A percentile compares a stretch with the other conserved stretches of the same genome.
Conservation (phyloP, 2,113 vertebrate genomes). For the Albula glossodonta region DNA sequence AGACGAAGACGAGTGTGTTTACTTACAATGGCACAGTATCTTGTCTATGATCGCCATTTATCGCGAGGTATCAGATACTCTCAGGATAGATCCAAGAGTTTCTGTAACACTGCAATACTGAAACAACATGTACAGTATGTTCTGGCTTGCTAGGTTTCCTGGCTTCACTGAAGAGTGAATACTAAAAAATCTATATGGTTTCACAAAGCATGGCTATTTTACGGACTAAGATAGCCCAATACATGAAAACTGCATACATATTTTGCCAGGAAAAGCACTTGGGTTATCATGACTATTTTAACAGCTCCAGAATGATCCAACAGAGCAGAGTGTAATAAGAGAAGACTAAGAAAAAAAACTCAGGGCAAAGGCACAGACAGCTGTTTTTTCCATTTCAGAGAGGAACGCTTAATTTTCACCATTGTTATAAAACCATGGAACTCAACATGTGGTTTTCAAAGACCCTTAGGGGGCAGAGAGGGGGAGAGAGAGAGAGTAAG, state of each 20-base stretch:
- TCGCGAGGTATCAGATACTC: neutral
- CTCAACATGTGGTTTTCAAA: constrained; percentile 28
- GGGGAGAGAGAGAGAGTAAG: constrained; percentile 20
- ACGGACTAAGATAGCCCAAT: neutral
- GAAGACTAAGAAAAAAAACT: constrained; percentile 20
- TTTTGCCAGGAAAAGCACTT: neutral
- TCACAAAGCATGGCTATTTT: constrained; percentile 18
- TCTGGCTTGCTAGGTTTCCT: neutral
- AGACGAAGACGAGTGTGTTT: neutral
- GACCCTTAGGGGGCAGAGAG: neutral
- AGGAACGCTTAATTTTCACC: constrained; percentile 8
- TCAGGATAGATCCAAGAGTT: neutral
- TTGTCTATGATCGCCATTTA: neutral
- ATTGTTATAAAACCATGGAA: constrained; percentile 11
- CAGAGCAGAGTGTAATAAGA: constrained; percentile 46
- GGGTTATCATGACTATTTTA: constrained; percentile 11
- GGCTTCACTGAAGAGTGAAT: neutral
- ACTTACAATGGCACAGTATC: neutral
- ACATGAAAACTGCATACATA: neutral
- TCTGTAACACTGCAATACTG: neutral
- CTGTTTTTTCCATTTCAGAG: constrained; percentile 41
- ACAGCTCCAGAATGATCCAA: constrained; percentile 25
- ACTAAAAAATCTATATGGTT: neutral
- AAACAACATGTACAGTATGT: neutral
- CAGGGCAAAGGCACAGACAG: constrained; percentile 30